Base-by-base conservation (phyloP, 2,888 invertebrate species). In the Macrosoma leucophasiata region DNA sequence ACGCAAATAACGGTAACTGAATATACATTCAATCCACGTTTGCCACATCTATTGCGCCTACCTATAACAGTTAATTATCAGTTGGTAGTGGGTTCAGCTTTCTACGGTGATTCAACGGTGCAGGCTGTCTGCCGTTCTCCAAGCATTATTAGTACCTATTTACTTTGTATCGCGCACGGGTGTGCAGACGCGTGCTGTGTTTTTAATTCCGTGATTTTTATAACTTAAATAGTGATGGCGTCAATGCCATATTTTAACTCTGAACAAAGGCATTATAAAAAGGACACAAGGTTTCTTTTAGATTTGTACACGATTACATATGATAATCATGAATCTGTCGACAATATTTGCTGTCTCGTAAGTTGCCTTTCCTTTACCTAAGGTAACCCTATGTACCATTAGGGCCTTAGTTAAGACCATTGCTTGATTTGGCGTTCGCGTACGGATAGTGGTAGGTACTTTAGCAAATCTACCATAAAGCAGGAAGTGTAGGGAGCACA, bases 261-360 rank as follows among this genome's bases (percentile, higher is more conserved):
- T 39, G 85, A 85, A 77, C 84, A 89, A 71, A 87, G 93, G 58
- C 93, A 94, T 76, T 94, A 94, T 68, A 94, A 94, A 78, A 94
- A 94, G 77, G 94, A 94, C 64, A 92, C 93, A 25, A 84, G 92
- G 52, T 94, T 93, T 76, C 88, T 94, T 40, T 84, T 90, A 60
- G 94, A 94, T 84, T 87, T 95, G 43, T 94, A 94, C 62, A 94
- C 94, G 29, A 88, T 95, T 55, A 94, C 94, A 29, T 94, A 94
- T 65, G 92, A 92, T 68, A 91, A 92, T 59, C 90, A 92, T 57
- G 93, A 94, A 72, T 90, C 89, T 27, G 84, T 91, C 49, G 91
- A 91, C 62, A 90, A 90, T 56, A 81, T 91, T 52, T 90, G 89
- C 59, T 87, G 90, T 65, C 76, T 85, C 50, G 89, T 89, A 84